phyloP scores from a whole-genome alignment of 2,797 vertebrate species.

The Paguma larvata region DNA sequence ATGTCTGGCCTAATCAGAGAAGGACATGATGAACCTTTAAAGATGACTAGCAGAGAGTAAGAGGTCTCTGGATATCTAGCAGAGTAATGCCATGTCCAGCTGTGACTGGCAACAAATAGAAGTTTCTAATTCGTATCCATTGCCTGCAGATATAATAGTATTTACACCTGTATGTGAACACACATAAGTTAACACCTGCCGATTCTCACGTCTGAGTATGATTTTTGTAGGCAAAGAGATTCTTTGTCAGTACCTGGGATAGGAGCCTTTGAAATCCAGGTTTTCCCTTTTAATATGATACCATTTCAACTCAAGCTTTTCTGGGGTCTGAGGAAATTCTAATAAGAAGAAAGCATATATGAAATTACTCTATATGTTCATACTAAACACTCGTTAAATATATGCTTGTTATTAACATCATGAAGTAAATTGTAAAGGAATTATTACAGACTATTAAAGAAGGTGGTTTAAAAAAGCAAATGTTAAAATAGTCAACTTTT shows the following conservation, averaged over 20 bases:
- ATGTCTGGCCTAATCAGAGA: slow-evolving; percentile 5
- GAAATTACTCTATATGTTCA: slow-evolving; percentile 11
- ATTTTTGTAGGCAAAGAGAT: not conserved
- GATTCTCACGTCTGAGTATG: not conserved
- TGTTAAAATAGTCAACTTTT: slow-evolving; percentile 35
- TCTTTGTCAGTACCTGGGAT: not conserved
- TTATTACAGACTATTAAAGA: not conserved
- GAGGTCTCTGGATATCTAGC: not conserved
- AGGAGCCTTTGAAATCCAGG: not conserved
- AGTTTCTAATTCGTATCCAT: not conserved
- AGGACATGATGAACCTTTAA: not conserved
- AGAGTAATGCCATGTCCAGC: not conserved
- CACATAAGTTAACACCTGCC: not conserved
- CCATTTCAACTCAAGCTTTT: not conserved
- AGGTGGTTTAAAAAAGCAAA: slow-evolving; percentile 2
- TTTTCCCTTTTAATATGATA: slow-evolving; percentile 14
- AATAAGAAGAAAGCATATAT: slow-evolving; percentile 15
- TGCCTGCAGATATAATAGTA: not conserved
- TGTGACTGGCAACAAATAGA: slow-evolving; percentile 20
- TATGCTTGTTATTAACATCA: slow-evolving; percentile 6
- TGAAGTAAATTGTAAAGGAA: not conserved
- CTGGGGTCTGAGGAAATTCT: slow-evolving; percentile 2
- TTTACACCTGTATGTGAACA: not conserved
- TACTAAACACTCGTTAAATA: not conserved
- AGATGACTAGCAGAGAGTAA: not conserved